Evolutionary conservation across 2,797 vertebrate genomes (phyloP).

Genomic region (Lacerta bilineata): DNA sequence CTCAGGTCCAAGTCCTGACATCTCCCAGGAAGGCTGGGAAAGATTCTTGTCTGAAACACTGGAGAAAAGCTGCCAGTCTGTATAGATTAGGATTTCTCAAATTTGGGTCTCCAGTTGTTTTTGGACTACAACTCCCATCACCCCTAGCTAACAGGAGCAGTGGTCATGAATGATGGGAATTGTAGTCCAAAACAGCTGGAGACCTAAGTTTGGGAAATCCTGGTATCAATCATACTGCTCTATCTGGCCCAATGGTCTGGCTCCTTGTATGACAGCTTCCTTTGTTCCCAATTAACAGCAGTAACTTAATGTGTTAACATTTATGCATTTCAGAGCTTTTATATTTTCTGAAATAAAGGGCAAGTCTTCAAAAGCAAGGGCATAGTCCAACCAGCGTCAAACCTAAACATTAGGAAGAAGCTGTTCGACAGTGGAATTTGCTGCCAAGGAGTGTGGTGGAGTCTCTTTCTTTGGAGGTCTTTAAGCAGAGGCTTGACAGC

Average conservation of each 20-base stretch:
- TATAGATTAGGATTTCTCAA: no score
- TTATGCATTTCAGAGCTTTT: rapidly evolving
- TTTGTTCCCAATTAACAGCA: background rate
- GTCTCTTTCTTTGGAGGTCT: no score
- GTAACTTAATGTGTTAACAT: background rate
- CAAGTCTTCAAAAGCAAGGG: background rate
- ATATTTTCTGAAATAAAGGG: background rate
- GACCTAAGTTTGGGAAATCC: no score
- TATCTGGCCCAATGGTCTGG: background rate
- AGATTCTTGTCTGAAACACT: background rate
- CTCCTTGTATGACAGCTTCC: background rate
- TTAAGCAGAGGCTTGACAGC: no score
- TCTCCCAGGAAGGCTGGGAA: background rate
- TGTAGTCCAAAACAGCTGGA: background rate
- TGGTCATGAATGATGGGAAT: no score
- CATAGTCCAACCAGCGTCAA: background rate
- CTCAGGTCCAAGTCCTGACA: background rate
- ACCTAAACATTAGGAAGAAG: no score
- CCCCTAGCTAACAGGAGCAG: no score
- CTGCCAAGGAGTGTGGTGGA: no score
- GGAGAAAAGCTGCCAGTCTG: background rate
- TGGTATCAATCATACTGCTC: background rate
- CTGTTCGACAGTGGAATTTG: no score
- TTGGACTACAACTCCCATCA: no score
- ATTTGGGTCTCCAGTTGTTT: no score